These are phyloP conservation scores for Myotis davidii DNA, from an alignment of 2,113 vertebrate species.

Conservation along the genomic window DNA sequence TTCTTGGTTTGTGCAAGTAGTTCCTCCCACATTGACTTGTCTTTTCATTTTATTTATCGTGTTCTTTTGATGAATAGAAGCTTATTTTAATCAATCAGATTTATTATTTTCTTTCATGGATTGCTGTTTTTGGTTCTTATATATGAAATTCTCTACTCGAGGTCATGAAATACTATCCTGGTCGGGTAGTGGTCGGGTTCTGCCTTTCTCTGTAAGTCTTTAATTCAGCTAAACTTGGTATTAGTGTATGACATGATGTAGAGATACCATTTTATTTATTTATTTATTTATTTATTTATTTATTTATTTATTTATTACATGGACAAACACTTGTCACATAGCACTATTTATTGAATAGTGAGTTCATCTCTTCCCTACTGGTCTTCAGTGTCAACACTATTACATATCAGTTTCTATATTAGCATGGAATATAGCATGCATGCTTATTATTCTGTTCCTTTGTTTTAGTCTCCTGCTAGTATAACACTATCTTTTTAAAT, in stretches of 20 bases:
- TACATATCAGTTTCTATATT: neutral
- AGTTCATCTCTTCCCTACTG: neutral
- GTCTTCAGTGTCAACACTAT: neutral
- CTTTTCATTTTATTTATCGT: neutral
- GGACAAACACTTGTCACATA: neutral
- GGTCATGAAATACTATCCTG: neutral
- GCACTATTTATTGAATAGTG: neutral
- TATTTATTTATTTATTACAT: neutral
- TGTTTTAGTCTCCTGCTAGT: neutral
- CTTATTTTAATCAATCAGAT: neutral
- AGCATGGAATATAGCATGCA: neutral
- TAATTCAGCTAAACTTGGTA: neutral
- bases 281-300: neutral
- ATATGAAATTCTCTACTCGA: neutral
- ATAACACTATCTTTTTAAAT: neutral
- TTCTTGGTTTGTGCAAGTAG: neutral
- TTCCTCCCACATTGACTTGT: neutral
- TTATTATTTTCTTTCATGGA: neutral
- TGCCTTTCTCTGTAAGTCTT: slow-evolving; percentile 1
- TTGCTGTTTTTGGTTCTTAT: slow-evolving; percentile 21
- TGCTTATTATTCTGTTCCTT: neutral
- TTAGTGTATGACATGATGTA: neutral
- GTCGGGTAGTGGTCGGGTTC: slow-evolving; percentile 14
- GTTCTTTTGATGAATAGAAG: neutral
- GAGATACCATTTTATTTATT: neutral